Evolutionary conservation across 2,797 vertebrate species (phyloP), one percentile per base, ranked within the genome.

Genomic region (Phrynocephalus guinanensis): DNA sequence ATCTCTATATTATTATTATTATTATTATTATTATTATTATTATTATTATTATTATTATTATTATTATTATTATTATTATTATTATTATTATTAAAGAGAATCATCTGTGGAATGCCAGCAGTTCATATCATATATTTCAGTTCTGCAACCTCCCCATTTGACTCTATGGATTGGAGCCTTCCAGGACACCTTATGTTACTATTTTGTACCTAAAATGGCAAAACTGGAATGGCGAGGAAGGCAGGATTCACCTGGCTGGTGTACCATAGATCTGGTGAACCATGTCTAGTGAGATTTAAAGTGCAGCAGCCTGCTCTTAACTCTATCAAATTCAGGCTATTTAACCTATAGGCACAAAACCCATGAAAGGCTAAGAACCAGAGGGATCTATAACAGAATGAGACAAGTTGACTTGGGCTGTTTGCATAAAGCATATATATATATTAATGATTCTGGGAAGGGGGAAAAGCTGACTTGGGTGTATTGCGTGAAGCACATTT

Each of bases 351-450:
- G 30, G 22, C 15, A 30, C 15, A 52, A 44, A 85, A 68, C 15
- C 5, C 5, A 18, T 5, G 60, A n/a, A 79, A 67, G 33, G 44
- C 3, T 13, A 18, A 16, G 22, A 75, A 30, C 33, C 48, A 15
- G 68, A n/a, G 68, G 38, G 63, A 88, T 81, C n/a, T 18, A 44
- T 81, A 68, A 73, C 60, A 50, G 52, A 66, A 73, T 44, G 26
- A 26, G 38, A 73, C 67, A 72, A 63, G 16, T 76, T 56, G n/a
- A 66, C 44, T 52, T 33, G 73, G 11, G 56, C 80, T 80, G 68
- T 73, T 88, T 85, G 44, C 56, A 76, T 82, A 56, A 24, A 44
- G 44, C 71, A 68, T 24, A 52, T 76, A 67, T 80, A 84, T 88
- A 44, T 30, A 72, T 85, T 81, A 81, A 68, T 76, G 71, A n/a